A percentile compares a stretch with the other conserved stretches of the same genome.
Conservation (phyloP, 2,113 vertebrate species). For the Microcebus ravelobensis region DNA sequence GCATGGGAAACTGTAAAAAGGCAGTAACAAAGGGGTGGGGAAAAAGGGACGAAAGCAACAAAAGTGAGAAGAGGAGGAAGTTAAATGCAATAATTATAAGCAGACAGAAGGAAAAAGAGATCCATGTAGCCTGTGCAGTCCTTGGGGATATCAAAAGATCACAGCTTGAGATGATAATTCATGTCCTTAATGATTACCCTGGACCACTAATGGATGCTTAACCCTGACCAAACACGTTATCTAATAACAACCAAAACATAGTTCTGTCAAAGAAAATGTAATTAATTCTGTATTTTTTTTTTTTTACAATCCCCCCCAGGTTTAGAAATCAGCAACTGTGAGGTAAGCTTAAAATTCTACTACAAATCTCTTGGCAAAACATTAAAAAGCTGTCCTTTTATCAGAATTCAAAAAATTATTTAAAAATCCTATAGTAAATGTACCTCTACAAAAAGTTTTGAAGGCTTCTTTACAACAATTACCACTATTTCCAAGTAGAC, state of each 20-base stretch:
- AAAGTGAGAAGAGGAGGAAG: neutral
- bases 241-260: neutral
- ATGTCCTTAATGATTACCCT: neutral
- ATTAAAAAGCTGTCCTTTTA: neutral
- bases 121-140: neutral
- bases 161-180: neutral
- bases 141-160: neutral
- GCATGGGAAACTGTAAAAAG: neutral
- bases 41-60: neutral
- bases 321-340: slow-evolving; percentile 31
- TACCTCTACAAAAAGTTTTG: neutral
- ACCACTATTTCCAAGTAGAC: neutral
- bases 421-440: neutral
- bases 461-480: neutral
- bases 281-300: neutral
- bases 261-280: neutral
- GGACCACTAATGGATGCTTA: neutral
- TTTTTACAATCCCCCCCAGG: neutral
- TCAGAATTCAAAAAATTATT: neutral
- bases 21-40: neutral
- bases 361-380: neutral
- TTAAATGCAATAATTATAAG: neutral
- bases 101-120: neutral
- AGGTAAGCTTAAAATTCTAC: neutral
- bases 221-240: neutral